Base-by-base conservation (phyloP, 2,797 vertebrate species). In the Myotis pilosus region DNA sequence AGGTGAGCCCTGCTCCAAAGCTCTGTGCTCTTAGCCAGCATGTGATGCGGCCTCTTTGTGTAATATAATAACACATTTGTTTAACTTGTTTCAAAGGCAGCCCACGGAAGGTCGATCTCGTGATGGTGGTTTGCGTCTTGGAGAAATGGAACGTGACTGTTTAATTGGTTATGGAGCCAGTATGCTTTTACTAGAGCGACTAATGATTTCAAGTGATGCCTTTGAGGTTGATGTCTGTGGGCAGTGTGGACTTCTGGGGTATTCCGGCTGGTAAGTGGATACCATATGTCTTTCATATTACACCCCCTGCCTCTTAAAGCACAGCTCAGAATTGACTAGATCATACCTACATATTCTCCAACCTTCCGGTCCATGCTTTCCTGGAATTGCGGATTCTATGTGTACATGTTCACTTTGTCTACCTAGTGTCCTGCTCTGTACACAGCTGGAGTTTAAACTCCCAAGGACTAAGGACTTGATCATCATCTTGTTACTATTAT, bases 171-270 rank as follows among this genome's bases (percentile, higher is more conserved):
- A 99, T 25, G 99, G 99, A 94, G 99, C 99, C 72, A 99, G 99
- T 97, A 99, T 99, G 99, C 98, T 99, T 64, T 97, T 99, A 30
- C 95, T 99, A 96, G 99, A 99, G 97, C 99, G 99, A 38, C 99
- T 99, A 93, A 99, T 99, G 99, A 99, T 99, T 98, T 99, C 99
- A 97, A 99, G 99, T 8, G 99, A 99, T 33, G 99, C 99, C 91
- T 99, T 99, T 64, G 99, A 99, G 98, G 99, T 99, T 96, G 99
- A 99, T 28, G 99, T 99, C 83, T 99, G 99, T 30, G 99, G 99
- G 41, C 99, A 99, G 97, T 99, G 99, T 69, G 99, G 99, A 92
- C 98, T 99, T 97, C 97, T 99, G 96, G 99, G 99, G 47, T 99
- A 99, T 97, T 99, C 99, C 0, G 99, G 99, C 80, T 99, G 99